A percentile compares a stretch with the other conserved stretches of the same genome.
These are phyloP conservation scores for Meloidogyne floridensis DNA, from an alignment of 1,140 invertebrate genomes.

Conservation along the genomic window DNA sequence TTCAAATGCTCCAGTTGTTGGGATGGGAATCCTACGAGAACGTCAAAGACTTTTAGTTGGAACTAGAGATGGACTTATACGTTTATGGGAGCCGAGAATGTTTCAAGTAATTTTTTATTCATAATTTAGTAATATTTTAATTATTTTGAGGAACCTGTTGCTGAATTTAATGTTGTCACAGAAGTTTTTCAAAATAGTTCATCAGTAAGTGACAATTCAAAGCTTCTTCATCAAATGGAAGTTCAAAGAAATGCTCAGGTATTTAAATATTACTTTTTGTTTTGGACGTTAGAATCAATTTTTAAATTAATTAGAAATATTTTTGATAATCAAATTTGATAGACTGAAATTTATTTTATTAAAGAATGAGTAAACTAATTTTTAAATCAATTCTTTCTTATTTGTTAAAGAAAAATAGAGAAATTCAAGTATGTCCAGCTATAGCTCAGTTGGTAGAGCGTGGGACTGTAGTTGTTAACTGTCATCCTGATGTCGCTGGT, in stretches of 20 bases:
- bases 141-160: conserved; percentile 44
- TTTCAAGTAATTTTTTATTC: conserved; percentile 45
- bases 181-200: not conserved
- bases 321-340: too few species aligned
- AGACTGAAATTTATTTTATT: too few species aligned
- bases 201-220: not conserved
- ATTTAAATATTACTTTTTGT: not conserved
- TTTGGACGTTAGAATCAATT: too few species aligned
- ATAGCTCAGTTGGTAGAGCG: conserved; percentile 59
- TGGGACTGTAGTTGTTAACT: conserved; percentile 53
- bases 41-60: conserved; percentile 43
- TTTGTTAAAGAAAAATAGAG: not conserved
- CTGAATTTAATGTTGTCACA: conserved; percentile 51
- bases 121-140: not conserved
- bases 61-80: conserved; percentile 43
- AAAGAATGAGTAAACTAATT: too few species aligned
- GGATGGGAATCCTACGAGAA: conserved; percentile 27
- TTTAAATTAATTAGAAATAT: too few species aligned
- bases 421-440: not conserved
- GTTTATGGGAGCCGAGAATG: conserved; percentile 52
- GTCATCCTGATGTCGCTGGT: conserved; percentile 24
- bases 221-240: conserved; percentile 32
- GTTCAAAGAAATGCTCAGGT: conserved; percentile 31
- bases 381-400: too few species aligned
- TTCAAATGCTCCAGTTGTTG: conserved; percentile 46